Evolutionary conservation across 2,888 invertebrate genomes (phyloP).

Genomic region (Frankliniella intonsa): DNA sequence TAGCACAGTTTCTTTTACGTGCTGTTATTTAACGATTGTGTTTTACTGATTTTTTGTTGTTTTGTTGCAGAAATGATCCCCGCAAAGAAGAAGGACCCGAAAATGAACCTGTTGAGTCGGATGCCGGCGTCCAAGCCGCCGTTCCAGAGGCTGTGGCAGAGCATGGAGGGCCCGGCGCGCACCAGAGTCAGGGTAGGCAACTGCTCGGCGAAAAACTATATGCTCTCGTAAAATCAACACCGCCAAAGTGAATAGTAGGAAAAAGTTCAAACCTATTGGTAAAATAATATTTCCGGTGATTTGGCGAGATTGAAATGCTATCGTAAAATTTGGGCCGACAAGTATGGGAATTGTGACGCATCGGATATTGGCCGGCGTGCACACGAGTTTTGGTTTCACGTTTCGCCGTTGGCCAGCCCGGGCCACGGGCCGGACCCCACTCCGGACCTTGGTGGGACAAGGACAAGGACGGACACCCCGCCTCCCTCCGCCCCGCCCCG

Average conservation of each 20-base stretch:
- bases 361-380: background rate
- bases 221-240: no score
- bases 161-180: background rate
- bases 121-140: background rate
- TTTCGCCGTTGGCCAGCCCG: background rate
- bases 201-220: background rate
- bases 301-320: no score
- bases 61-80: background rate
- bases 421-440: background rate
- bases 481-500: background rate
- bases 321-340: no score
- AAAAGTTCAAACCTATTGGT: no score
- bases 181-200: background rate
- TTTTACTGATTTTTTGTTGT: background rate
- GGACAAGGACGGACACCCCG: conserved; percentile 28
- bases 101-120: background rate
- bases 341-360: background rate
- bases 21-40: no score
- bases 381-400: no score
- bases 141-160: background rate
- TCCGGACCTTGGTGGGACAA: background rate
- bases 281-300: no score
- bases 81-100: background rate
- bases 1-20: no score
- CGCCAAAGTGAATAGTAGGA: no score